Evolutionary conservation across 2,797 vertebrate genomes (phyloP).

Genomic region (Taenioides sp.): DNA sequence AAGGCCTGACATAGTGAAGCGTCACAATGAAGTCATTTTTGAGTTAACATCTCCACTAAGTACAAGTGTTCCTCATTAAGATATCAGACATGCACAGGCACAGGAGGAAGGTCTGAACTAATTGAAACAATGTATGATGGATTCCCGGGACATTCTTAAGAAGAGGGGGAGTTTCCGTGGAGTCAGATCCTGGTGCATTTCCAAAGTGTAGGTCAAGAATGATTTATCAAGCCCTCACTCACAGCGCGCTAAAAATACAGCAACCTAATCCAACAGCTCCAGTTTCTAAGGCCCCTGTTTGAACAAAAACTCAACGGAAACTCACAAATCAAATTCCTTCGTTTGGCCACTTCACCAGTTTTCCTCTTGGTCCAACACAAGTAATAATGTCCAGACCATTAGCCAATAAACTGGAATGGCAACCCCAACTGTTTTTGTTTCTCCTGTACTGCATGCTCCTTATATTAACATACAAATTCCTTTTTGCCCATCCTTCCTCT

Average conservation of each 20-base stretch:
- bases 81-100: slow-evolving; percentile 34
- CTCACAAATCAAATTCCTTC: too few species aligned
- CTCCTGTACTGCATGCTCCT: too few species aligned
- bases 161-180: slow-evolving; percentile 25
- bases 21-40: slow-evolving; percentile 34
- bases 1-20: not conserved
- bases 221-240: slow-evolving; percentile 44
- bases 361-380: too few species aligned
- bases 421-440: too few species aligned
- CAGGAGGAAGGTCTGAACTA: slow-evolving; percentile 42
- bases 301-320: not conserved
- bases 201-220: slow-evolving; percentile 27
- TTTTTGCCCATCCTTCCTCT: too few species aligned
- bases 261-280: slow-evolving; percentile 13
- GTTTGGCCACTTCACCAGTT: too few species aligned
- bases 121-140: slow-evolving; percentile 54
- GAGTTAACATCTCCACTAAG: slow-evolving; percentile 31
- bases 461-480: too few species aligned
- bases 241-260: slow-evolving; percentile 33
- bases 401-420: too few species aligned
- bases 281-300: not conserved
- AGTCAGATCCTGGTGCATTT: slow-evolving; percentile 22
- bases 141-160: slow-evolving; percentile 35
- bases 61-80: slow-evolving; percentile 47
- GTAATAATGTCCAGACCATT: too few species aligned